phyloP scores from a whole-genome alignment of 2,888 invertebrate species.

The Chydorus sphaericus region DNA sequence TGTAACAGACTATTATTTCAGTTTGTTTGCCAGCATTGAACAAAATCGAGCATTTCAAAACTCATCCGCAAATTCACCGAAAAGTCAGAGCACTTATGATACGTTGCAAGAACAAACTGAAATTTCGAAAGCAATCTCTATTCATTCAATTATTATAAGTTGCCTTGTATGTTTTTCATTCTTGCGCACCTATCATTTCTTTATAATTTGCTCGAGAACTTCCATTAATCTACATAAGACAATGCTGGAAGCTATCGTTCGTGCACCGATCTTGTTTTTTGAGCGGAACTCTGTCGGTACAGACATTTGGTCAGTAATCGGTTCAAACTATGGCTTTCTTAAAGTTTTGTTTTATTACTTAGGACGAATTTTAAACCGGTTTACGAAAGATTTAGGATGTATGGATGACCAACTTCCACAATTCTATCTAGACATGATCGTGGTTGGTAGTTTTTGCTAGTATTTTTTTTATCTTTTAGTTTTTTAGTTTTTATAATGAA shows the following conservation, averaged over 20 bases:
- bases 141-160: slow-evolving; percentile 29
- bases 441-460: not conserved
- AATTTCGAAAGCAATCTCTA: slow-evolving; percentile 25
- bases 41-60: no score
- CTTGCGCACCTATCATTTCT: slow-evolving; percentile 29
- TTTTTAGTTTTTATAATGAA: not conserved
- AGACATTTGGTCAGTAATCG: not conserved
- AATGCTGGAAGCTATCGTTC: slow-evolving; percentile 33
- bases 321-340: no score
- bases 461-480: no score
- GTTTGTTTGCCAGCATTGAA: no score
- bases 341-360: slow-evolving; percentile 16
- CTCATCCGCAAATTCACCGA: no score
- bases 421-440: slow-evolving; percentile 40
- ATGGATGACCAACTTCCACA: slow-evolving; percentile 56
- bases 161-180: slow-evolving; percentile 24
- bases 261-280: slow-evolving; percentile 48
- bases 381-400: slow-evolving; percentile 69
- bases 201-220: slow-evolving; percentile 28
- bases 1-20: not conserved
- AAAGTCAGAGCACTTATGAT: no score
- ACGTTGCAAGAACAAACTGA: not conserved
- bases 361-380: slow-evolving; percentile 67
- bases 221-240: slow-evolving; percentile 31
- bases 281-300: slow-evolving; percentile 73